Percentiles rank a stretch among this genome's conserved stretches.
Evolutionary conservation across 1,140 invertebrate genomes (phyloP).

Genomic region (Aporrectodea caliginosa): DNA sequence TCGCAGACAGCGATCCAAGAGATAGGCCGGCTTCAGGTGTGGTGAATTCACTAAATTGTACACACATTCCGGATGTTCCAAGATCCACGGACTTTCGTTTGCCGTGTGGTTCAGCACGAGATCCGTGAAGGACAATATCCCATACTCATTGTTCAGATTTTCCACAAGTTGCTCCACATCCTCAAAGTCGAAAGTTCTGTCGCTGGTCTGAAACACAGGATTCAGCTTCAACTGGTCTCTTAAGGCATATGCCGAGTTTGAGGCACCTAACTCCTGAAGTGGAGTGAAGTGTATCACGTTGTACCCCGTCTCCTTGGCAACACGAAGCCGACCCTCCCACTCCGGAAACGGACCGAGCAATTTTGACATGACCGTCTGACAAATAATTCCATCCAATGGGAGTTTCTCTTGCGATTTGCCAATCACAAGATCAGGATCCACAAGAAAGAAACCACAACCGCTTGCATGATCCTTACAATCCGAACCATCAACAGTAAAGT

Average conservation of each 20-base stretch:
- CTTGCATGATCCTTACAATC: constrained; percentile 32
- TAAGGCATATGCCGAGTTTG: constrained; percentile 85
- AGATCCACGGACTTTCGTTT: constrained; percentile 84
- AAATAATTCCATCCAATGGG: constrained; percentile 80
- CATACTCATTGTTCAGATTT: constrained; percentile 84
- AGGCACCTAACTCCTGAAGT: constrained; percentile 83
- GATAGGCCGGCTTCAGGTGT: constrained; percentile 86
- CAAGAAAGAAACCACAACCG: constrained; percentile 73
- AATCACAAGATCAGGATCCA: constrained; percentile 76
- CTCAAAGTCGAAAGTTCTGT: constrained; percentile 61
- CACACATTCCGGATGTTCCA: constrained; percentile 82
- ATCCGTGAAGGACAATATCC: constrained; percentile 87
- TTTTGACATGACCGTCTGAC: constrained; percentile 92
- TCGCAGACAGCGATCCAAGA: constrained; percentile 80
- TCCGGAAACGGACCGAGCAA: constrained; percentile 78
- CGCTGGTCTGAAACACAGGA: constrained; percentile 55
- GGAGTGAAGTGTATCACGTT: constrained; percentile 98
- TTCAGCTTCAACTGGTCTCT: constrained; percentile 82
- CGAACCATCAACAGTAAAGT: constrained; percentile 68
- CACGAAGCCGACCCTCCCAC: constrained; percentile 79
- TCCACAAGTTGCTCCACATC: constrained; percentile 72
- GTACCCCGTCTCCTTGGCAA: constrained; percentile 85
- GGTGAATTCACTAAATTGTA: constrained; percentile 88
- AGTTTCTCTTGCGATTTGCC: constrained; percentile 60
- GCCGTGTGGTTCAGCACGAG: constrained; percentile 97